Evolutionary conservation across 2,113 vertebrate genomes (phyloP).

Genomic region (Austrofundulus limnaeus): DNA sequence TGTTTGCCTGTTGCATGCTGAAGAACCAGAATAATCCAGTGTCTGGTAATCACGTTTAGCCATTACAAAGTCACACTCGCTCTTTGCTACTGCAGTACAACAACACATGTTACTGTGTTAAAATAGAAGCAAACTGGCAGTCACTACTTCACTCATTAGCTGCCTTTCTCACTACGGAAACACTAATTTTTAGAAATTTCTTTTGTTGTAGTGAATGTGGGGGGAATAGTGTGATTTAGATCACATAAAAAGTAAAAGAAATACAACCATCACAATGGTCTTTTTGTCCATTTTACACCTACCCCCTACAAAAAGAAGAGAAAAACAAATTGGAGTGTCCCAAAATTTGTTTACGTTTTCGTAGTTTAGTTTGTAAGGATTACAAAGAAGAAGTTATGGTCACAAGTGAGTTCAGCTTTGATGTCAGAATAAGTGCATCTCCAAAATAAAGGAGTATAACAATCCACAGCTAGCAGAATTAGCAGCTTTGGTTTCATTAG

Average conservation of each 20-base stretch:
- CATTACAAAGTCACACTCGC: conserved; percentile 43
- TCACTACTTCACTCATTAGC: conserved; percentile 3
- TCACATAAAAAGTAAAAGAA: neutral
- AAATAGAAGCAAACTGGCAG: conserved; percentile 51
- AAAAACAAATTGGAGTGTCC: too few relatives aligned
- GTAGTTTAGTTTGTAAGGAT: too few relatives aligned
- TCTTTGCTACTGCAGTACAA: conserved; percentile 18
- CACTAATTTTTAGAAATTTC: neutral
- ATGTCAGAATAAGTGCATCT: too few relatives aligned
- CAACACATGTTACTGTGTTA: conserved; percentile 26
- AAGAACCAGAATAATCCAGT: conserved; percentile 9
- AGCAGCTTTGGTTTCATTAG: too few relatives aligned
- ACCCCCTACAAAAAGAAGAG: too few relatives aligned
- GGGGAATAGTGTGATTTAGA: neutral
- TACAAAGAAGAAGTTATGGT: too few relatives aligned
- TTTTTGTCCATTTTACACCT: too few relatives aligned
- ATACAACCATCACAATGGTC: neutral
- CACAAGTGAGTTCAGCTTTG: too few relatives aligned
- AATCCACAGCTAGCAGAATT: too few relatives aligned
- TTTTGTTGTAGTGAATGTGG: neutral
- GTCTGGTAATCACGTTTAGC: conserved; percentile 36
- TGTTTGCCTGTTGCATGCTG: neutral
- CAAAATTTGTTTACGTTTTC: too few relatives aligned
- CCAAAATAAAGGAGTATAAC: too few relatives aligned
- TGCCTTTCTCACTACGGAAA: conserved; percentile 4